These are phyloP conservation scores for Drosophila kambysellisi DNA, from an alignment of 2,888 invertebrate species.

Conservation along the genomic window DNA sequence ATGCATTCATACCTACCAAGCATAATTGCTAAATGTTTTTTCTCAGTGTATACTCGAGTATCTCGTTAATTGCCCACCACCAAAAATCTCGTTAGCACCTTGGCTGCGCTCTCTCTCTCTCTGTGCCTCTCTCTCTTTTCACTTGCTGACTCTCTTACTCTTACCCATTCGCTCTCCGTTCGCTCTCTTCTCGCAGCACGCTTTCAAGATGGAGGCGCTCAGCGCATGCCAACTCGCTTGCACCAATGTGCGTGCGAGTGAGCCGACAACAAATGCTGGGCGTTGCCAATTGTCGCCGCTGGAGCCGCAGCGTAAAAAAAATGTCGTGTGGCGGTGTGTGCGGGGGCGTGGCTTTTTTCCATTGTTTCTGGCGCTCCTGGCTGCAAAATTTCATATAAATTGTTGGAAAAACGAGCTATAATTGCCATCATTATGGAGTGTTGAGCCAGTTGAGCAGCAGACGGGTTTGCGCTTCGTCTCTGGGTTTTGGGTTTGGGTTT, in stretches of 20 bases:
- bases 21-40: constrained; percentile 1
- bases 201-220: constrained; percentile 81
- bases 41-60: constrained; percentile 29
- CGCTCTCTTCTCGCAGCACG: constrained; percentile 36
- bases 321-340: constrained; percentile 52
- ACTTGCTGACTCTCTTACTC: constrained; percentile 24
- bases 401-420: constrained; percentile 84
- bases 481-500: neutral
- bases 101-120: constrained; percentile 29
- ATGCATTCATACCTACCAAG: neutral
- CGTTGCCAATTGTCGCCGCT: constrained; percentile 53
- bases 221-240: constrained; percentile 44
- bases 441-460: constrained; percentile 71
- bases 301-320: constrained; percentile 20
- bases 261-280: constrained; percentile 50
- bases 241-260: constrained; percentile 29
- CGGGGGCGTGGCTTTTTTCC: constrained; percentile 46
- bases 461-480: constrained; percentile 23
- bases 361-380: constrained; percentile 33
- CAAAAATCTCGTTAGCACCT: constrained; percentile 41
- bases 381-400: constrained; percentile 79
- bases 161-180: constrained; percentile 27
- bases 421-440: constrained; percentile 85
- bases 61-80: constrained; percentile 50
- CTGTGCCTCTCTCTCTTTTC: constrained; percentile 18